phyloP scores from a whole-genome alignment of 2,113 vertebrate genomes.

The Hipposideros armiger region DNA sequence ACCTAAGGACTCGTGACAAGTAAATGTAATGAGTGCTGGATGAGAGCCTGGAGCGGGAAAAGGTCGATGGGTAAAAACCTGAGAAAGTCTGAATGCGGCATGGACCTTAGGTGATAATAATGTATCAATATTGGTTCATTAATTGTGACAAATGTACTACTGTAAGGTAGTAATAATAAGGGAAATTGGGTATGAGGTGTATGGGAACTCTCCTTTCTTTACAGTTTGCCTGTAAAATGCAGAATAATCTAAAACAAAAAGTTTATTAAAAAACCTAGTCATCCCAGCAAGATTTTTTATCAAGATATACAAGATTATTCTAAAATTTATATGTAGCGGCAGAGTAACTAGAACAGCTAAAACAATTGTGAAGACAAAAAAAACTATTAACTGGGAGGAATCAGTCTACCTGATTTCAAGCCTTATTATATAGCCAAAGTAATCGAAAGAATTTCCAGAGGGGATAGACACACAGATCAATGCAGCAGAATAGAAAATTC shows the following conservation, averaged over 20 bases:
- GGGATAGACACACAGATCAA: neutral
- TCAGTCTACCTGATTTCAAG: slow-evolving; percentile 11
- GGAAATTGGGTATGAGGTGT: neutral
- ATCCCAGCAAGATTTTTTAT: neutral
- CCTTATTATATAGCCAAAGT: neutral
- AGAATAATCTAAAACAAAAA: neutral
- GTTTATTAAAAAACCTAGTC: neutral
- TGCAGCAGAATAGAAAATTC: neutral
- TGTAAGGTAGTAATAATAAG: neutral
- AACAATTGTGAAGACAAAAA: neutral
- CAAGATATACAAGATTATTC: neutral
- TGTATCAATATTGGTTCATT: neutral
- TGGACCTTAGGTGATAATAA: too few relatives aligned
- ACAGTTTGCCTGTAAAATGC: neutral
- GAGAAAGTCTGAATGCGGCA: neutral
- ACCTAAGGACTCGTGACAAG: neutral
- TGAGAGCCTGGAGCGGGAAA: neutral
- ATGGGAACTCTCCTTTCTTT: neutral
- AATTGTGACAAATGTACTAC: neutral
- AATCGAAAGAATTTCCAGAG: slow-evolving; percentile 58
- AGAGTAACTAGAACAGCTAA: neutral
- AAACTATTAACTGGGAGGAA: slow-evolving; percentile 7
- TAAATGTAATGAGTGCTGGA: neutral
- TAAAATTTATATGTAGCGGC: neutral
- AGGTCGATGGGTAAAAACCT: too few relatives aligned